Conservation (phyloP, 2,797 vertebrate genomes). For the Acridotheres tristis region DNA sequence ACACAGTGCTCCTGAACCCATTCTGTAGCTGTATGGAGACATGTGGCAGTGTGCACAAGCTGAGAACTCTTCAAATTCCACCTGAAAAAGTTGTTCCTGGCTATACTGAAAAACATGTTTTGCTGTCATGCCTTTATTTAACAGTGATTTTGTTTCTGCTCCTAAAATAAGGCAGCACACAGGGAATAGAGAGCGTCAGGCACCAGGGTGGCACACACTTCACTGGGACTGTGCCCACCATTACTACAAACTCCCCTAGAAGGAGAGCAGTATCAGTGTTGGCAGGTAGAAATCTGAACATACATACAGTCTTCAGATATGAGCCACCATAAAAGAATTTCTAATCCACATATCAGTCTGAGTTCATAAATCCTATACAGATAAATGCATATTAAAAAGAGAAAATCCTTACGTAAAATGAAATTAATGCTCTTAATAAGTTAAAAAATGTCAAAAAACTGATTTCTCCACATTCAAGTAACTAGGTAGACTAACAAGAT, state of each 20-base stretch:
- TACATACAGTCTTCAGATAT: background rate
- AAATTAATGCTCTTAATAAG: constrained; percentile 51
- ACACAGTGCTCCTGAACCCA: background rate
- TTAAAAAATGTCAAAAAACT: constrained; percentile 28
- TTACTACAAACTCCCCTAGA: background rate
- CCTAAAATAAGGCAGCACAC: background rate
- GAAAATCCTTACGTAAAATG: constrained; percentile 16
- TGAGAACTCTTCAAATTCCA: background rate
- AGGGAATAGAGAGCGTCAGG: background rate
- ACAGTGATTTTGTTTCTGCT: constrained; percentile 22
- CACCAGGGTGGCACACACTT: background rate
- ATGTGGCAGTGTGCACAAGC: background rate
- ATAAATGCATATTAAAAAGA: constrained; percentile 34
- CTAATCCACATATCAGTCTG: background rate
- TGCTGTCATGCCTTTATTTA: background rate
- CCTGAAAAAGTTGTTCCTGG: background rate
- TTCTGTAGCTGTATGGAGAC: background rate
- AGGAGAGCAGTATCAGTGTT: background rate
- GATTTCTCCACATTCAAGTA: background rate
- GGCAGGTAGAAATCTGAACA: constrained; percentile 6
- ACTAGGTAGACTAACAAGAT: constrained; percentile 7
- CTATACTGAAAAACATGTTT: background rate
- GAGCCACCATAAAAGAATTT: constrained; percentile 17
- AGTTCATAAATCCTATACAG: constrained; percentile 4
- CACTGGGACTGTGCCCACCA: background rate